Evolutionary conservation across 2,797 vertebrate genomes (phyloP), one percentile per base, ranked within the genome.

Genomic region (Catharus ustulatus): DNA sequence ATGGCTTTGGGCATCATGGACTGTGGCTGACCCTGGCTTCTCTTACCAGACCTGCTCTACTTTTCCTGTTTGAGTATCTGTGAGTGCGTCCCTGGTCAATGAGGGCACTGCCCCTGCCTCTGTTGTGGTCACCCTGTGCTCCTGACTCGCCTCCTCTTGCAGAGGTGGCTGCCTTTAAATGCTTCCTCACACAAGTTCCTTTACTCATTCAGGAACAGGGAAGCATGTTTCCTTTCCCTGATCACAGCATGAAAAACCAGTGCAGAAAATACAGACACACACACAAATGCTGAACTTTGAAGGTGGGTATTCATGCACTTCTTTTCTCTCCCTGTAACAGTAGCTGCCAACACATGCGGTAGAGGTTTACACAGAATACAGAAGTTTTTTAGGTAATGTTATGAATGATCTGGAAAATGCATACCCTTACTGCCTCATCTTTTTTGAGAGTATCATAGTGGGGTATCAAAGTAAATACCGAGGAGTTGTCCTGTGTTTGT

Each of bases 81-180:
- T 40, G 38, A 32, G 82, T 43, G 80, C 9, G 0, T 91, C 91
- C 76, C 77, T 66, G 74, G 73, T 62, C 79, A 78, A 32, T 14
- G 63, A 81, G 80, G 87, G 48, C 79, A 40, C 77, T 91, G 90
- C 80, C 69, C 59, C 54, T 84, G 80, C 80, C 62, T 91, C 66
- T 95, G 30, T 91, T 94, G 95, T 95, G 95, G 91, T 88, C 66
- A 62, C 58, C 45, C 69, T 52, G 30, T 46, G 40, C 55, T 84
- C 66, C 83, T 46, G 85, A 61, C 74, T 94, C 1, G 1, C 59
- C 59, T 88, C 34, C 55, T 49, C 32, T 66, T 61, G 87, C 0
- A 0, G 45, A 87, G 57, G 9, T 34, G 52, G 18, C 84, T 87
- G 66, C 48, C 30, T 27, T 71, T 81, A 34, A 91, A 84, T 46